A percentile compares a stretch with the other conserved stretches of the same genome.
These are phyloP conservation scores for Baronia brevicornis DNA, from an alignment of 2,888 invertebrate species.

Conservation along the genomic window DNA sequence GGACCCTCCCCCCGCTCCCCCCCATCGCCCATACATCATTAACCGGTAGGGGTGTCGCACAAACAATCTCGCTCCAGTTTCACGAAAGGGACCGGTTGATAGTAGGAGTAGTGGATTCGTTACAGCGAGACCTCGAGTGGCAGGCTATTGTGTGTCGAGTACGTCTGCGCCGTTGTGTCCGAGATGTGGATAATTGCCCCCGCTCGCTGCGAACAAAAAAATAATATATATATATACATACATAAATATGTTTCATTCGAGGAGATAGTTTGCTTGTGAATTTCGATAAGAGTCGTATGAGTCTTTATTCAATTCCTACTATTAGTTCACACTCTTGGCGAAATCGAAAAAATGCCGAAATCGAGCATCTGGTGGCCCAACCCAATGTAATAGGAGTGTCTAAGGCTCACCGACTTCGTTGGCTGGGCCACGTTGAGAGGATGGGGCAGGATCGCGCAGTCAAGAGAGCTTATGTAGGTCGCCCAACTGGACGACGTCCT, in stretches of 20 bases:
- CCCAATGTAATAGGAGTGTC: too few relatives aligned
- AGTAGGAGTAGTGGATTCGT: conserved; percentile 69
- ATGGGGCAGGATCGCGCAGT: too few relatives aligned
- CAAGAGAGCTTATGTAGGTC: too few relatives aligned
- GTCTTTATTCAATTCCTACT: not conserved
- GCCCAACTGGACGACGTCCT: too few relatives aligned
- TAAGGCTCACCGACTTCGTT: too few relatives aligned
- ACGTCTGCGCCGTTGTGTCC: conserved; percentile 71
- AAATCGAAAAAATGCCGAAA: too few relatives aligned
- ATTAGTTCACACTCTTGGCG: not conserved
- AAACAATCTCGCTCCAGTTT: conserved; percentile 69
- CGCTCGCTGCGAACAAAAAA: conserved; percentile 37
- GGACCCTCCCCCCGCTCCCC: conserved; percentile 6
- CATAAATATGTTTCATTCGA: conserved; percentile 28
- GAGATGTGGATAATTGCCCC: conserved; percentile 72
- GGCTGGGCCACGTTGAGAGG: too few relatives aligned
- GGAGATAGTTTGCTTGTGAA: conserved; percentile 27
- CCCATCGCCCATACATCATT: conserved; percentile 57
- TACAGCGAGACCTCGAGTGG: conserved; percentile 67
- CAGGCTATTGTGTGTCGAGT: conserved; percentile 66
- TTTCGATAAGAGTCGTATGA: conserved; percentile 19
- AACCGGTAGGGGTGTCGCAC: conserved; percentile 59
- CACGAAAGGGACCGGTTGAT: conserved; percentile 60
- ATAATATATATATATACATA: too few relatives aligned
- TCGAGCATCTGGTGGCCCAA: too few relatives aligned